These are phyloP conservation scores for Hermaeophaga mercurialis DNA, from an alignment of 2,888 invertebrate genomes.

Conservation along the genomic window DNA sequence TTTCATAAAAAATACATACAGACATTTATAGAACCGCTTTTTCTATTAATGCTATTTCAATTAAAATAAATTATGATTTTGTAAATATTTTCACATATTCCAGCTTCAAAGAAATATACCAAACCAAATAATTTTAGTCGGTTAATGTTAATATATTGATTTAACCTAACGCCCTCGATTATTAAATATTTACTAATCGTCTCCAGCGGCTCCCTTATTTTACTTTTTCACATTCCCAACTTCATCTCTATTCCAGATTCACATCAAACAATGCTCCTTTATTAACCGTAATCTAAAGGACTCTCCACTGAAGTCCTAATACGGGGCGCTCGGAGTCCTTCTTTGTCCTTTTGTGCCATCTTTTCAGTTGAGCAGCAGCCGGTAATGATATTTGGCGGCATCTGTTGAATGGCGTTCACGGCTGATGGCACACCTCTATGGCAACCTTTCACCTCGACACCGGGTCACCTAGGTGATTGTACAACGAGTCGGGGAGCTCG, in stretches of 20 bases:
- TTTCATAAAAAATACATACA: no score
- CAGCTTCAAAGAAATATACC: no score
- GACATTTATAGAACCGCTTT: no score
- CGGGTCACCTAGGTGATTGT: constrained; percentile 51
- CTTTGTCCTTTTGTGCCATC: constrained; percentile 35
- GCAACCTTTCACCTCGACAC: constrained; percentile 53
- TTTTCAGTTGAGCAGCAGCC: constrained; percentile 34
- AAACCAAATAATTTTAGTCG: no score
- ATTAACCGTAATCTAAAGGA: constrained; percentile 19
- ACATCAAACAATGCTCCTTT: constrained; percentile 16
- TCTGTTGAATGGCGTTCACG: constrained; percentile 43
- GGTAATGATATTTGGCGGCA: constrained; percentile 37
- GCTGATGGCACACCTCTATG: constrained; percentile 52
- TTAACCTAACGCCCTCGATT: no score
- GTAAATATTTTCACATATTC: no score
- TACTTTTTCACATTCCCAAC: background rate
- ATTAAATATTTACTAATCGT: no score
- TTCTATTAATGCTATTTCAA: no score
- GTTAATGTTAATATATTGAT: no score
- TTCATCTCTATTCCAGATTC: background rate
- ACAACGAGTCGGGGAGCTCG: constrained; percentile 30
- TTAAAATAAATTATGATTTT: no score
- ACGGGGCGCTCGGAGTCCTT: constrained; percentile 13
- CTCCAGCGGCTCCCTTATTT: constrained; percentile 28
- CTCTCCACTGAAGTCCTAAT: constrained; percentile 15